Evolutionary conservation across 2,888 invertebrate genomes (phyloP), one percentile per base, ranked within the genome.

Genomic region (Deilephila elpenor): DNA sequence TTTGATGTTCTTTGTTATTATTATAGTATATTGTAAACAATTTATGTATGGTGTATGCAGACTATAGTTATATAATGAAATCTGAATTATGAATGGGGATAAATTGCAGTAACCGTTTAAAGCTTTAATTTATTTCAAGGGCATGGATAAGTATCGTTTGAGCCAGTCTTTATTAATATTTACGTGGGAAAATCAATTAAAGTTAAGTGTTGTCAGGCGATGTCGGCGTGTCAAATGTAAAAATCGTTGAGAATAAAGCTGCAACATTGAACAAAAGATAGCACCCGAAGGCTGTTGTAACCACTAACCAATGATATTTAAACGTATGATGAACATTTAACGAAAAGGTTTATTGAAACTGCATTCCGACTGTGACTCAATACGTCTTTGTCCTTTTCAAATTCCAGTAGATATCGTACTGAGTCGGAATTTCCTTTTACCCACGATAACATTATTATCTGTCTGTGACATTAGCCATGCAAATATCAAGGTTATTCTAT

Each of bases 341-440:
- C 82, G 84, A 81, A 78, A 78, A 79, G 73, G 75, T 78, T 81
- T 88, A 86, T 87, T 85, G 77, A 79, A 79, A 78, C 82, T 74
- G 79, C 84, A 84, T 87, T 86, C 86, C 84, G 74, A 78, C 72
- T 79, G 76, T 84, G 86, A 85, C 78, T 84, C 83, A 85, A 82
- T 83, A 79, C 37, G 73, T 79, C 78, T 80, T 79, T 80, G 80
- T 82, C 77, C 80, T 78, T 78, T 74, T 79, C 75, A 75, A 75
- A 80, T 79, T 78, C 76, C 80, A 75, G 74, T 75, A 79, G 81
- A 86, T 86, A 84, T 83, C 74, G 74, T 76, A 74, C 72, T 74
- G 70, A 79, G 80, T 78, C 82, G 86, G 86, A 84, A 89, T 88
- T 89, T 85, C 87, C 88, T 87, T 86, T 87, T 84, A 83, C 81